Conservation (phyloP, 1,140 invertebrate species). For the Trichomalopsis sarcophagae region DNA sequence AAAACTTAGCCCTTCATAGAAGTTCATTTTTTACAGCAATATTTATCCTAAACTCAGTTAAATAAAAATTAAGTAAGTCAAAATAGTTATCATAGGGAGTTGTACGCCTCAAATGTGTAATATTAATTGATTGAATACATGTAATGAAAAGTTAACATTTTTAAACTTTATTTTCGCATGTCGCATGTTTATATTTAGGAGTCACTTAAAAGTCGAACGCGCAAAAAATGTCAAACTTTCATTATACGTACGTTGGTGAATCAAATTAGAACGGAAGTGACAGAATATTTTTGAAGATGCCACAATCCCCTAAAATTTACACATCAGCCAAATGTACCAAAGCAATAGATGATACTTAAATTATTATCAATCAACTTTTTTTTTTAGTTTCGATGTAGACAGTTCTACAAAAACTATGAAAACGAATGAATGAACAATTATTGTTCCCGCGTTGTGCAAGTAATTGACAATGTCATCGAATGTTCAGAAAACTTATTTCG, state of each 20-base stretch:
- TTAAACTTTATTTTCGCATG: background rate
- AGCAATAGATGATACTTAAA: background rate
- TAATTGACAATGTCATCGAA: slow-evolving; percentile 42
- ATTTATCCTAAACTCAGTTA: slow-evolving; percentile 22
- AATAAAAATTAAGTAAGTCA: slow-evolving; percentile 28
- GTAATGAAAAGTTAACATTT: background rate
- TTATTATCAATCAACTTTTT: slow-evolving; percentile 15
- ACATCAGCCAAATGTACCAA: slow-evolving; percentile 5
- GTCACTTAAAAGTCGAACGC: background rate
- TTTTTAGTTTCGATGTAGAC: background rate
- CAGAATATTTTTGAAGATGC: slow-evolving; percentile 14
- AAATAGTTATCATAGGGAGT: background rate
- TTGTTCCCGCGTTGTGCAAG: slow-evolving; percentile 26
- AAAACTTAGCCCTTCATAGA: slow-evolving; percentile 21
- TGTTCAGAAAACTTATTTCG: slow-evolving; percentile 47
- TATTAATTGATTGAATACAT: slow-evolving; percentile 18
- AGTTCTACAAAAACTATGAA: slow-evolving; percentile 35
- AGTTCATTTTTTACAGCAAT: slow-evolving; percentile 44
- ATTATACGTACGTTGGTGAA: background rate
- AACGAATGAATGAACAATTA: slow-evolving; percentile 25
- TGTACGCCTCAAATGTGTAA: slow-evolving; percentile 18
- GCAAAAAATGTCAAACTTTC: background rate
- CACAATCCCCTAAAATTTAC: slow-evolving; percentile 1
- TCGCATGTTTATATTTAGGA: background rate
- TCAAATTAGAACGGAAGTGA: background rate